A percentile compares a stretch with the other conserved stretches of the same genome.
Evolutionary conservation across 2,797 vertebrate genomes (phyloP).

Genomic region (Micropoecilia bifurca): DNA sequence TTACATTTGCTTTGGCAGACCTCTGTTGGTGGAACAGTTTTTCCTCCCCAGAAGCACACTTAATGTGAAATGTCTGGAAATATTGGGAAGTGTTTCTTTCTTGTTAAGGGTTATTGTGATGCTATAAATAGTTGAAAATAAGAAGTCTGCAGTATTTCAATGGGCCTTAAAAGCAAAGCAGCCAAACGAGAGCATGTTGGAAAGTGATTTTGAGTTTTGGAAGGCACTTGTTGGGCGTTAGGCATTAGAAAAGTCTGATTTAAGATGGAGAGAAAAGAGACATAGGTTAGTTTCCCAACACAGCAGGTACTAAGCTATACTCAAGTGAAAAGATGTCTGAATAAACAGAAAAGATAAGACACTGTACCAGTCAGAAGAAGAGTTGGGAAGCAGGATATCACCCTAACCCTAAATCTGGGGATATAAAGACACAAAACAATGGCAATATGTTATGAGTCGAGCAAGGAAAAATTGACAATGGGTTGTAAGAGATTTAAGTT

Average conservation of each 20-base stretch:
- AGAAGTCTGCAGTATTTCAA: conserved; percentile 58
- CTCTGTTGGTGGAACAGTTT: conserved; percentile 62
- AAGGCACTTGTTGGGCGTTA: conserved; percentile 45
- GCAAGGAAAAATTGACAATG: background rate
- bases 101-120: conserved; percentile 73
- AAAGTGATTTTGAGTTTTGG: conserved; percentile 38
- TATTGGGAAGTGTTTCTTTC: conserved; percentile 58
- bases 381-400: background rate
- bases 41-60: conserved; percentile 68
- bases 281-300: background rate
- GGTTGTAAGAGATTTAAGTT: background rate
- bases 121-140: conserved; percentile 77
- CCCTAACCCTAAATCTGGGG: too few relatives aligned
- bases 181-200: conserved; percentile 14
- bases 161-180: conserved; percentile 25
- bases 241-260: conserved; percentile 35
- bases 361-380: background rate
- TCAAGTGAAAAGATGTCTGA: background rate
- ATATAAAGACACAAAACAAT: background rate
- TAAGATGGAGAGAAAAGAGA: conserved; percentile 12
- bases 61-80: conserved; percentile 77
- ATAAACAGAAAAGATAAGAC: background rate
- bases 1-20: conserved; percentile 68
- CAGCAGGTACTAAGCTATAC: conserved; percentile 2
- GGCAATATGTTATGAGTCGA: background rate